phyloP scores from a whole-genome alignment of 2,113 vertebrate species.

The Eonycteris spelaea region DNA sequence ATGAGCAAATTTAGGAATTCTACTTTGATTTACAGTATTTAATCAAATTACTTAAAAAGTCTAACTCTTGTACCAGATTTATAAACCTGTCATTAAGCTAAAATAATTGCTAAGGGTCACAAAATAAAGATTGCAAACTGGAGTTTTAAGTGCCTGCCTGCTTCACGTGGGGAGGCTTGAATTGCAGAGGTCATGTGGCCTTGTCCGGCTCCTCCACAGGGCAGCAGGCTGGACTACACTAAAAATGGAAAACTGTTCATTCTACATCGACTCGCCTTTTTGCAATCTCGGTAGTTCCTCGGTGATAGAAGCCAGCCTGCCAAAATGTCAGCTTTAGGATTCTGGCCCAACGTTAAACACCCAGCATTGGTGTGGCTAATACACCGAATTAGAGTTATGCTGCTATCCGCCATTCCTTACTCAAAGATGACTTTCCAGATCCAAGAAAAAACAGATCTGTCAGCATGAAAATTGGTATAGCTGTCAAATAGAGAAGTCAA shows the following conservation, averaged over 20 bases:
- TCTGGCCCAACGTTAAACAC: conserved; percentile 56
- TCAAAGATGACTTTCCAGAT: background rate
- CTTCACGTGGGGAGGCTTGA: background rate
- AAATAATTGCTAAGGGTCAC: conserved; percentile 42
- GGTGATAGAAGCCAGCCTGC: conserved; percentile 59
- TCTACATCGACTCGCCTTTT: background rate
- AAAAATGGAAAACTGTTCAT: conserved; percentile 22
- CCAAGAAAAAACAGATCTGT: conserved; percentile 64
- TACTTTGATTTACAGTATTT: conserved; percentile 7
- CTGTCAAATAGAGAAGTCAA: conserved; percentile 45
- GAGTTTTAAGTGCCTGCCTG: background rate
- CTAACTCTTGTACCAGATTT: conserved; percentile 41
- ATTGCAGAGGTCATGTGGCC: background rate
- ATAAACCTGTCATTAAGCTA: conserved; percentile 1
- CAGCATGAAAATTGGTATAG: background rate
- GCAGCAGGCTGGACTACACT: background rate
- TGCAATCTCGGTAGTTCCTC: conserved; percentile 18
- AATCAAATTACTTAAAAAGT: conserved; percentile 56
- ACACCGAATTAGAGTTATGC: background rate
- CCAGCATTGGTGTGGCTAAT: background rate
- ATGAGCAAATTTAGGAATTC: conserved; percentile 15
- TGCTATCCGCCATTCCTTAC: background rate
- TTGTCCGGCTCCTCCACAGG: background rate
- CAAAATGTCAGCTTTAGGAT: conserved; percentile 60
- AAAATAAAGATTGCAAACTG: background rate